Percentiles rank a stretch among this genome's conserved stretches.
phyloP scores from a whole-genome alignment of 2,113 vertebrate species.

The Cheilinus undulatus region DNA sequence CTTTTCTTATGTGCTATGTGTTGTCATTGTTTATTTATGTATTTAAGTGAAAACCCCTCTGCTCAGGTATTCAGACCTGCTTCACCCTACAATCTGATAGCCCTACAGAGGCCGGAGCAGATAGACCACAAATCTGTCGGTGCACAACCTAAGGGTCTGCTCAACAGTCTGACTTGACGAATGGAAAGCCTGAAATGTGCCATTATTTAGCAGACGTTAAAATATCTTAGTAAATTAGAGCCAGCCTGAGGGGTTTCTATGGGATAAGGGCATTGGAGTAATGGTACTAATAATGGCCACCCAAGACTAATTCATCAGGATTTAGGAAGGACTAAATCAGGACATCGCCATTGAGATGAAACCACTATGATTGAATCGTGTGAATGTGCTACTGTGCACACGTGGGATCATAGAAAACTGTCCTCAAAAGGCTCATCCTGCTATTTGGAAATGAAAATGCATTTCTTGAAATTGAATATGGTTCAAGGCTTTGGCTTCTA shows the following conservation, averaged over 20 bases:
- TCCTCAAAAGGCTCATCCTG: slow-evolving; percentile 44
- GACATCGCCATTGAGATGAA: slow-evolving; percentile 66
- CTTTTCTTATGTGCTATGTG: slow-evolving; percentile 45
- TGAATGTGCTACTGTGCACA: background rate
- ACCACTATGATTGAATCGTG: slow-evolving; percentile 23
- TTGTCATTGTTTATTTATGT: slow-evolving; percentile 64
- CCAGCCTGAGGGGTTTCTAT: slow-evolving; percentile 63
- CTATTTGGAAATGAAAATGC: slow-evolving; percentile 32
- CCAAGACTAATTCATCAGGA: slow-evolving; percentile 70
- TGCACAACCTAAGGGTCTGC: slow-evolving; percentile 59
- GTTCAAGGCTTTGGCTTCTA: slow-evolving; percentile 45
- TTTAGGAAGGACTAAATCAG: slow-evolving; percentile 70
- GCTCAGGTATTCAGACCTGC: slow-evolving; percentile 70
- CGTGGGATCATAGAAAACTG: slow-evolving; percentile 32
- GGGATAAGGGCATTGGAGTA: slow-evolving; percentile 71
- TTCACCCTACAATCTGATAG: slow-evolving; percentile 44
- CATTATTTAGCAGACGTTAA: slow-evolving; percentile 78
- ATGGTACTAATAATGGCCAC: slow-evolving; percentile 70
- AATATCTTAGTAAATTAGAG: slow-evolving; percentile 77
- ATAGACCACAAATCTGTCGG: slow-evolving; percentile 60
- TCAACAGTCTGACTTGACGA: slow-evolving; percentile 66
- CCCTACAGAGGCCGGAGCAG: slow-evolving; percentile 38
- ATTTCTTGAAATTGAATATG: slow-evolving; percentile 37
- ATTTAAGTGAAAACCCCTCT: slow-evolving; percentile 40
- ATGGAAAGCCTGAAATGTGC: slow-evolving; percentile 70